Evolutionary conservation across 2,888 invertebrate species (phyloP), one percentile per base, ranked within the genome.

Genomic region (Platycheirus albimanus): DNA sequence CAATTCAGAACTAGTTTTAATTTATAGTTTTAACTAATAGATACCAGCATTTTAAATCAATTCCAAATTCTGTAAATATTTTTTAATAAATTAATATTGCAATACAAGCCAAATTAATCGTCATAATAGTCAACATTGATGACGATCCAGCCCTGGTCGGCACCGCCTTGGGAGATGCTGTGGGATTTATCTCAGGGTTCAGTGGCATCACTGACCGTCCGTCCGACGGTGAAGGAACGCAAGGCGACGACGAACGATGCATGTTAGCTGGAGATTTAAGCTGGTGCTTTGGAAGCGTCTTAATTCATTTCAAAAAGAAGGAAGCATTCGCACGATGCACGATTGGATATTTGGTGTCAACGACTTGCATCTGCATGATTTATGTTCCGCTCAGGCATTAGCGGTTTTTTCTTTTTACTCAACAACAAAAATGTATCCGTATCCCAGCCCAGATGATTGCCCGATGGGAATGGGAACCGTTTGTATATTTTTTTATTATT

Each of bases 281-380:
- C 83, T 74, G 69, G 56, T 45, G 72, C 78, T 74, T 72, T 56
- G 63, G 49, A 78, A 77, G 78, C 78, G 69, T 78, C 78, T 83
- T 83, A 83, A 83, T 83, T 69, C 83, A 78, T 78, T 78, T 64
- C 52, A 58, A 56, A 69, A 61, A 61, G 56, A 54, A 83, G 83
- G 83, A 83, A 83, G 74, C 74, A 52, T 83, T 83, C 78, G 83
- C 78, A 78, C 83, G 83, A 83, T 83, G 67, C 83, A 83, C 77
- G 83, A 78, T 78, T 69, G 83, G 78, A 78, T 78, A 83, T 74
- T 78, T 69, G 83, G 83, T 83, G 83, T 83, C 83, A 83, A 83
- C 83, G 83, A 78, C 78, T 78, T 83, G 72, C 78, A 74, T 78
- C 78, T 77, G 72, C 72, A 83, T 83, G 83, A 83, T 83, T 83